Evolutionary conservation across 2,797 vertebrate genomes (phyloP).

Genomic region (Scleropages formosus): DNA sequence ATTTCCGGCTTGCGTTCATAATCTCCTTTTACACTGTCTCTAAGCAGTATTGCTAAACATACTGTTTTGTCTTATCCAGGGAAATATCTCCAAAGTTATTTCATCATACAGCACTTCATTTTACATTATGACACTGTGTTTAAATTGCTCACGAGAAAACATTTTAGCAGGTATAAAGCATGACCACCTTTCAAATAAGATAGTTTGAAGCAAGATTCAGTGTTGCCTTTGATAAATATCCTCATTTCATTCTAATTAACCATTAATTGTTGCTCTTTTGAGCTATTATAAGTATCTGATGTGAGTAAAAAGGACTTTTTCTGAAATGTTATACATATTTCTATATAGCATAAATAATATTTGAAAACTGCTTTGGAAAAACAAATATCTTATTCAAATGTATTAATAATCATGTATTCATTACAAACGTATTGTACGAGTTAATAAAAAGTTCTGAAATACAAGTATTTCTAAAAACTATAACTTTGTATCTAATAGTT

Average conservation of each 20-base stretch:
- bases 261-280: too few relatives aligned
- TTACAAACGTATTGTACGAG: too few relatives aligned
- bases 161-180: not conserved
- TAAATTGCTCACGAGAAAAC: not conserved
- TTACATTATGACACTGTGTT: not conserved
- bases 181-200: too few relatives aligned
- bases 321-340: not conserved
- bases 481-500: too few relatives aligned
- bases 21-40: not conserved
- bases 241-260: conserved; percentile 16
- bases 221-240: too few relatives aligned
- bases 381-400: too few relatives aligned
- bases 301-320: not conserved
- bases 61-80: not conserved
- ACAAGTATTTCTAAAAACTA: too few relatives aligned
- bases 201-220: too few relatives aligned
- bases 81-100: not conserved
- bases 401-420: not conserved
- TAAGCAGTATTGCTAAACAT: not conserved
- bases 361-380: not conserved
- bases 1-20: not conserved
- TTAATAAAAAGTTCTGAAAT: too few relatives aligned
- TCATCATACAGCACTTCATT: conserved; percentile 1
- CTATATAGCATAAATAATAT: not conserved
- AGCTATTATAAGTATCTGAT: too few relatives aligned